A percentile compares a stretch with the other conserved stretches of the same genome.
phyloP scores from a whole-genome alignment of 2,113 vertebrate genomes.

The Chrysochloris asiatica region DNA sequence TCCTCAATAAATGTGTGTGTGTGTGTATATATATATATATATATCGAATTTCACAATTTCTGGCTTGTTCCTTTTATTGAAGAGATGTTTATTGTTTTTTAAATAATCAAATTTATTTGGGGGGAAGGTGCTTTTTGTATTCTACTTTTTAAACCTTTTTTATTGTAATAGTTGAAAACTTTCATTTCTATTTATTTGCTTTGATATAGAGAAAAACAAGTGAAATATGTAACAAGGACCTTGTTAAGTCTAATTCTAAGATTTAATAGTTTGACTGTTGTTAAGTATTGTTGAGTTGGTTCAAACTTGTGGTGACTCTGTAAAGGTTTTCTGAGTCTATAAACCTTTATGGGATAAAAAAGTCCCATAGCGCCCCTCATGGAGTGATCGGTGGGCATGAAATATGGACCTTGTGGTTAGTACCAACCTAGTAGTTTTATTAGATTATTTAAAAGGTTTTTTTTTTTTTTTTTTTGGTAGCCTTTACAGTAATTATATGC shows the following conservation, averaged over 20 bases:
- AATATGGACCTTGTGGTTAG: too few species aligned
- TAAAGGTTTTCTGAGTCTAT: too few species aligned
- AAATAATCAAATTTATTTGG: background rate
- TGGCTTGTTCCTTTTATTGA: constrained; percentile 23
- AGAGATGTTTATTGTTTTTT: background rate
- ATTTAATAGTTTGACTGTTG: constrained; percentile 10
- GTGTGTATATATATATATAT: background rate
- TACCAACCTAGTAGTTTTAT: too few species aligned
- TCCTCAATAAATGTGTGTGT: background rate
- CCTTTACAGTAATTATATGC: background rate
- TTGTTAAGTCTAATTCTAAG: background rate
- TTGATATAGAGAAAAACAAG: constrained; percentile 31
- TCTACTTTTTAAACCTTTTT: constrained; percentile 6
- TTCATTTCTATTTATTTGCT: constrained; percentile 5
- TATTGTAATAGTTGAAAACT: background rate
- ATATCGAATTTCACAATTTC: background rate
- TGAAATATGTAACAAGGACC: background rate
- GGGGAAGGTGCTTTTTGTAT: background rate
- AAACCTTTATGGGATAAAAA: too few species aligned
- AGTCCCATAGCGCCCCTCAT: too few species aligned
- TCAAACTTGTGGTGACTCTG: too few species aligned
- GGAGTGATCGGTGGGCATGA: too few species aligned
- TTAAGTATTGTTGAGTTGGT: too few species aligned
- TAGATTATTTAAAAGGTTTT: too few species aligned
- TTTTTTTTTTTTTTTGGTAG: too few species aligned